Evolutionary conservation across 2,113 vertebrate species (phyloP), one percentile per base, ranked within the genome.

Genomic region (Neogale vison): DNA sequence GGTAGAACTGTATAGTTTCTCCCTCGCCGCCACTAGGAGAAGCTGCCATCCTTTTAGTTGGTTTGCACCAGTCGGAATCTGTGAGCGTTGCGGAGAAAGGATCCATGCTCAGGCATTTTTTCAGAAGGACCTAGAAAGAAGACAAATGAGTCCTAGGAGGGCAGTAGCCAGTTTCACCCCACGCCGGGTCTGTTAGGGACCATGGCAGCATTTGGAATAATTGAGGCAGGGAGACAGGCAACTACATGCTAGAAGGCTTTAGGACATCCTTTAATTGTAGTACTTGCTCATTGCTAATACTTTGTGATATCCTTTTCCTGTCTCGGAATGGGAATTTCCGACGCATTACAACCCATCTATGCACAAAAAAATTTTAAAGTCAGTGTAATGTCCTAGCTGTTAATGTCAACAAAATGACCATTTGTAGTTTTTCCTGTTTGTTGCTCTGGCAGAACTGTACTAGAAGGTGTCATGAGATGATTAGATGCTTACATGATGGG

Each of bases 401-500:
- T 93, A 69, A 55, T 20, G 71, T n/a, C 88, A 59, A 23, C 17
- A 7, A 74, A 42, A 91, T 26, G 45, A 57, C 82, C 39, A 79
- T 52, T 79, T 59, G 2, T 81, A n/a, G 39, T 15, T 74, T 79
- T 80, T 59, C 12, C 4, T 65, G 45, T 6, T 74, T 8, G 29
- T 84, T 39, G 88, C 20, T 77, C 31, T n/a, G 83, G 45, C 17
- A 20, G 24, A 67, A 50, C 45, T 24, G 0, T 36, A 31, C 42
- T 29, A 18, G 55, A 42, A 59, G 63, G 45, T 11, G 55, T 31
- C 4, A 52, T 0, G 15, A 67, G 67, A 20, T 12, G 13, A 1
- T 50, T 15, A 10, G 52, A 23, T 50, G n/a, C 39, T 31, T 67
- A 15, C 23, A 5, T 0, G 3, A 4, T 9, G 34, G 21, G 39